Evolutionary conservation across 2,797 vertebrate genomes (phyloP), one percentile per base, ranked within the genome.

Genomic region (Eupleurogrammus muticus): DNA sequence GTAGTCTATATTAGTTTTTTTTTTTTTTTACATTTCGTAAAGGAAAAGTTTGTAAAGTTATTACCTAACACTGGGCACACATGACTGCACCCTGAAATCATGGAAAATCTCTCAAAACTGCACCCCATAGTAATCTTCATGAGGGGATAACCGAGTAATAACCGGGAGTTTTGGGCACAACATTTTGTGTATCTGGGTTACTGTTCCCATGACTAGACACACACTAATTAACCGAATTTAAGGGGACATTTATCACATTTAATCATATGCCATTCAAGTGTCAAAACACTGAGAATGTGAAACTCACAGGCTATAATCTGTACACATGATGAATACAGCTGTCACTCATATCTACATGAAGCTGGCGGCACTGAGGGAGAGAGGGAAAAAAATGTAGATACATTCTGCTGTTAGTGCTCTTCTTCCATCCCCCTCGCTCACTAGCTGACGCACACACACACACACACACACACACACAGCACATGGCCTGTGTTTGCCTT

Each of bases 251-350:
- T 28, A 28, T 44, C 54, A 64, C 65, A 56, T 81, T 69, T 65
- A 72, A 72, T 75, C 51, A 53, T 13, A 42, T 69, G 72, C 70
- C 73, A 68, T 55, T 82, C 56, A 80, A 77, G 58, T 67, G 57
- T 74, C 55, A 79, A 59, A 53, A 59, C 17, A 34, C 19, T 40
- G 46, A 60, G 51, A 68, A 64, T 75, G n/a, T 62, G 32, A 79
- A 47, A 34, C 59, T 78, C 48, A 40, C 52, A 51, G 70, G 70
- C 70, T 47, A 35, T 61, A 70, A 67, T 56, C 58, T 68, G 58
- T 51, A 63, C 52, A 78, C 32, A 61, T 28, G 62, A 56, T 75
- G 61, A 63, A 75, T 32, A 19, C 77, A 73, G 69, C 69, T 70
- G 80, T 78, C 70, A 71, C 17, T 78, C 69, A 82, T n/a, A 52